Evolutionary conservation across 2,888 invertebrate species (phyloP), one percentile per base, ranked within the genome.

Genomic region (Polydrusus tereticollis): DNA sequence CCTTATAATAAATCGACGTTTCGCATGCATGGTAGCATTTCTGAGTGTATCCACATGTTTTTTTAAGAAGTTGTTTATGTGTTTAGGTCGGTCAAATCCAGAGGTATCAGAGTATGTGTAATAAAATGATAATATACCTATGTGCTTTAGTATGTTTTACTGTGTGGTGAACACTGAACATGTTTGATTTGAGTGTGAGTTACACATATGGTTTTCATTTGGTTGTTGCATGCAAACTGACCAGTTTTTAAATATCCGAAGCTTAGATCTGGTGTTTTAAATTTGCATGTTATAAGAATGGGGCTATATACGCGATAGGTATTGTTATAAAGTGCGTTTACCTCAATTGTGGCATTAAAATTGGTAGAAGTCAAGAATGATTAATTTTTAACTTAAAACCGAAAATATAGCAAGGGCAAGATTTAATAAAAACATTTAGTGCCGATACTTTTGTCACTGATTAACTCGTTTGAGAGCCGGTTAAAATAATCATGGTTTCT

Each of bases 21-120:
- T 4, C 52, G 52, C 29, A 55, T 55, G 29, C n/a, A 29, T 12
- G 29, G 18, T 3, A 16, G 29, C n/a, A 18, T 55, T 33, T 55
- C 33, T 33, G 52, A 55, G 29, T 26, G 52, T 55, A 55, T 26
- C 52, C 29, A 47, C 47, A 47, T 47, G 23, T 47, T n/a, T 47
- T n/a, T n/a, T 47, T 47, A 21, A 18, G 18, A 23, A 47, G n/a
- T 47, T 47, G 2, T 47, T 21, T 47, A 47, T 47, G 47, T 47
- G 47, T 47, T n/a, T 47, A n/a, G 10, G 20, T 47, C 8, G 10
- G 7, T 47, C 21, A 23, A 23, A 47, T 45, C 23, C 6, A 10
- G 23, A 47, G n/a, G 47, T 23, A 23, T 16, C n/a, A 23, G 18
- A 18, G 12, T 18, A 18, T 43, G 5, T 43, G 8, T 43, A 43